A percentile compares a stretch with the other conserved stretches of the same genome.
Conservation (phyloP, 2,888 invertebrate species). For the Anarsia innoxiella region DNA sequence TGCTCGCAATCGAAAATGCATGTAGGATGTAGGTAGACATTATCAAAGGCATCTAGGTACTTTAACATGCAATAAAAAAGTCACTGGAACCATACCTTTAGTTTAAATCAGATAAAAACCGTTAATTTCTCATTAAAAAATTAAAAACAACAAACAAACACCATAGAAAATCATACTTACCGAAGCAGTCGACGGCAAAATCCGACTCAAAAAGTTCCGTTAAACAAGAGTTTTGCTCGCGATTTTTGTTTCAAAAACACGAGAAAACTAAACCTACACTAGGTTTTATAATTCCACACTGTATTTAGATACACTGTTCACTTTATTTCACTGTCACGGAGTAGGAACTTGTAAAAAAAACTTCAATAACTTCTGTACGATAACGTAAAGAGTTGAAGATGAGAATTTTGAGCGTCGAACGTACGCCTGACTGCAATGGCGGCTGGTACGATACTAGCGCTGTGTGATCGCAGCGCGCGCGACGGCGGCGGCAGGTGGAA, state of each 20-base stretch:
- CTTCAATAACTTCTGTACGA: conserved; percentile 45
- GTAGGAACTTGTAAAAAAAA: conserved; percentile 25
- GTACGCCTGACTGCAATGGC: conserved; percentile 23
- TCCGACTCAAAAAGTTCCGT: conserved; percentile 55
- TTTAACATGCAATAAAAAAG: no score
- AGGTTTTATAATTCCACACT: conserved; percentile 30
- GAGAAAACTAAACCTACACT: conserved; percentile 39
- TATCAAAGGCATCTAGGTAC: no score
- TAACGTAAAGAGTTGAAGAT: conserved; percentile 52
- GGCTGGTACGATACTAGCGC: conserved; percentile 48
- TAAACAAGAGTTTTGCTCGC: conserved; percentile 51
- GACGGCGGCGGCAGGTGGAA: conserved; percentile 27
- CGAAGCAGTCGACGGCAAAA: conserved; percentile 46
- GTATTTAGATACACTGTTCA: conserved; percentile 33
- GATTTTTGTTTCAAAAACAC: conserved; percentile 57
- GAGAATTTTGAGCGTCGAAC: no score
- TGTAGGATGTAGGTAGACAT: no score
- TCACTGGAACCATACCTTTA: no score
- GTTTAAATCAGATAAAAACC: no score
- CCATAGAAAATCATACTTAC: conserved; percentile 56
- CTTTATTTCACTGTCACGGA: conserved; percentile 47
- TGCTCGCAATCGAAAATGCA: no score
- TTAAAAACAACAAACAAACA: conserved; percentile 36
- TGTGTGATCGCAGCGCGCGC: conserved; percentile 20
- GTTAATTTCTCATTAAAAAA: no score